Base-by-base conservation (phyloP, 2,797 vertebrate genomes). In the Notamacropus eugenii region DNA sequence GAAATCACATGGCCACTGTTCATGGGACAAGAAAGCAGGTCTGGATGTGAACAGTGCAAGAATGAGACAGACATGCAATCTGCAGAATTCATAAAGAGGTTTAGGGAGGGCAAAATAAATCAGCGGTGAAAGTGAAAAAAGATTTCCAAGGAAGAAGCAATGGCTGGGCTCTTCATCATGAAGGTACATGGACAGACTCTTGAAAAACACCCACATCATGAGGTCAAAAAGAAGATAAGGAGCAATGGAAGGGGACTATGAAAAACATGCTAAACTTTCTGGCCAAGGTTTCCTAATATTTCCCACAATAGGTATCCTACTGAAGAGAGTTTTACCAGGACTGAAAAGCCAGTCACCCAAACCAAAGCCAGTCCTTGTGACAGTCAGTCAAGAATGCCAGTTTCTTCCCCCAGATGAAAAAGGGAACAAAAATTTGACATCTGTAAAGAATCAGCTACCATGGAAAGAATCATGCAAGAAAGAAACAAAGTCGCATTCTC, bases 351-450 rank as follows among this genome's bases (percentile, higher is more conserved):
- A 87, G 5, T 50, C 10, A 87, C 2, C 40, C 93, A 95, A 96
- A 97, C 59, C 52, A 82, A 97, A 94, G 13, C 16, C 57, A 96
- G 90, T 92, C 95, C 93, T 96, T 97, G 94, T 91, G 95, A 96
- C 93, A 96, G 91, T 95, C 95, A 96, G 91, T 95, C 96, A 96
- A 0, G 1, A 96, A 96, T 54, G 90, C 92, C 95, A 94, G 91
- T 90, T 96, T 87, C 74, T 87, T 87, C 94, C 97, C 96, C 11
- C 3, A 95, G 96, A 96, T 96, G 96, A 96, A 94, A 95, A 74
- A 58, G 91, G 90, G 91, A 55, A 92, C 95, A 96, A 95, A 87
- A 87, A 93, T 54, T 11, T 97, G 95, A 97, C 93, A 93, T 97
- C 93, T 96, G 94, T 93, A 82, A 95, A 94, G 91, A 95, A 93